Percentiles rank a stretch among this genome's conserved stretches.
Conservation (phyloP, 2,113 vertebrate genomes). For the Pomatorhinus ruficollis region DNA sequence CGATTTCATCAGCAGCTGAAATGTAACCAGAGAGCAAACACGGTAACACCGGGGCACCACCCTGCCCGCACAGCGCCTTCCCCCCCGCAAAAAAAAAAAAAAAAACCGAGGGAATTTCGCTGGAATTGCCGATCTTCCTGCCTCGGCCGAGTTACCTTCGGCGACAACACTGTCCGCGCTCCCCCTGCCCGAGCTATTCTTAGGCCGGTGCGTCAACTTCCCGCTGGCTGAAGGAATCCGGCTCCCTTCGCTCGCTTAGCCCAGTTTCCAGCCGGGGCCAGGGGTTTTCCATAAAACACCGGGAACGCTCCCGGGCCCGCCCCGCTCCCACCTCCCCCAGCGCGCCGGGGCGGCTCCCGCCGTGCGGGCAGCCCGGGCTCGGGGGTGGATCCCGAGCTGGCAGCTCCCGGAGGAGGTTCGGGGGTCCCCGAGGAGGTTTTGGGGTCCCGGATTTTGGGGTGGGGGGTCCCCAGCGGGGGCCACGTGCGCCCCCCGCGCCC, state of each 20-base stretch:
- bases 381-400: no score
- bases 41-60: slow-evolving; percentile 1
- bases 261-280: accelerated
- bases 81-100: accelerated
- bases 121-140: accelerated
- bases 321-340: background rate
- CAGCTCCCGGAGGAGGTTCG: accelerated
- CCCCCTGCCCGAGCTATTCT: slow-evolving; percentile 54
- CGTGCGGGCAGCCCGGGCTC: accelerated
- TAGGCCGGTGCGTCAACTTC: slow-evolving; percentile 30
- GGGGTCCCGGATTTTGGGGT: background rate
- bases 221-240: background rate
- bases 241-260: background rate
- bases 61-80: background rate
- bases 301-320: background rate
- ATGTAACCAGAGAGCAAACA: slow-evolving; percentile 15
- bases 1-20: slow-evolving; percentile 49
- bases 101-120: accelerated
- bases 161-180: background rate
- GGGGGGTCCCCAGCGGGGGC: no score
- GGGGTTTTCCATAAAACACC: accelerated
- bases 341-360: background rate
- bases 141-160: background rate
- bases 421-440: background rate
- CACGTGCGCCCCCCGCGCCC: background rate